Percentiles rank a stretch among this genome's conserved stretches.
These are phyloP conservation scores for Dioctria rufipes DNA, from an alignment of 2,888 invertebrate species.

Conservation along the genomic window DNA sequence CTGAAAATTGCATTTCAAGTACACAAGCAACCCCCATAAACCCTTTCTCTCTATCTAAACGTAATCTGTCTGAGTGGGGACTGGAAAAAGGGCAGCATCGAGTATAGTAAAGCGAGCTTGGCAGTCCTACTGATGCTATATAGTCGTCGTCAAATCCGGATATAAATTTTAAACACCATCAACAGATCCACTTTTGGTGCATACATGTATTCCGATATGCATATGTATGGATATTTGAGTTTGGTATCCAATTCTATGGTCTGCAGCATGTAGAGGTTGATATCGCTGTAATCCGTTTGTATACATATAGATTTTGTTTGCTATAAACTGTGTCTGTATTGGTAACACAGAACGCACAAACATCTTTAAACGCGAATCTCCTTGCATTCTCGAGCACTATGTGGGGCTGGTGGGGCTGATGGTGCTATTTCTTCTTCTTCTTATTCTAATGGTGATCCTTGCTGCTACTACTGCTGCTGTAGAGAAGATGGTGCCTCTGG, in stretches of 20 bases:
- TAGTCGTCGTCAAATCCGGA: conserved; percentile 27
- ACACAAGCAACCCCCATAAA: conserved; percentile 53
- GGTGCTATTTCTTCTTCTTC: no score
- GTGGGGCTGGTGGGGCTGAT: no score
- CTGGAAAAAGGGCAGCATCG: conserved; percentile 56
- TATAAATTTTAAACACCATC: conserved; percentile 45
- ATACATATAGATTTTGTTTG: no score
- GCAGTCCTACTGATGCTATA: neutral
- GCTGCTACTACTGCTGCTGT: no score
- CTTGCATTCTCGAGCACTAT: no score
- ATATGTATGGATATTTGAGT: neutral
- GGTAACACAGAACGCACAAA: neutral
- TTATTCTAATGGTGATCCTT: neutral
- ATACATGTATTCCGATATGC: conserved; percentile 19
- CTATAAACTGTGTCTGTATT: no score
- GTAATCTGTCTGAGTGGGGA: conserved; percentile 49
- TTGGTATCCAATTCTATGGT: conserved; percentile 21
- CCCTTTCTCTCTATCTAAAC: conserved; percentile 32
- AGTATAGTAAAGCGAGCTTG: conserved; percentile 25
- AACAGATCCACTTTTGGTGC: conserved; percentile 18
- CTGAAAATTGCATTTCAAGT: conserved; percentile 58
- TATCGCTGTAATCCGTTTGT: neutral
- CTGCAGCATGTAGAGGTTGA: conserved; percentile 8
- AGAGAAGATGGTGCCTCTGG: neutral
- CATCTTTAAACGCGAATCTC: conserved; percentile 30